Evolutionary conservation across 2,888 invertebrate genomes (phyloP).

Genomic region (Limnephilus auricula): DNA sequence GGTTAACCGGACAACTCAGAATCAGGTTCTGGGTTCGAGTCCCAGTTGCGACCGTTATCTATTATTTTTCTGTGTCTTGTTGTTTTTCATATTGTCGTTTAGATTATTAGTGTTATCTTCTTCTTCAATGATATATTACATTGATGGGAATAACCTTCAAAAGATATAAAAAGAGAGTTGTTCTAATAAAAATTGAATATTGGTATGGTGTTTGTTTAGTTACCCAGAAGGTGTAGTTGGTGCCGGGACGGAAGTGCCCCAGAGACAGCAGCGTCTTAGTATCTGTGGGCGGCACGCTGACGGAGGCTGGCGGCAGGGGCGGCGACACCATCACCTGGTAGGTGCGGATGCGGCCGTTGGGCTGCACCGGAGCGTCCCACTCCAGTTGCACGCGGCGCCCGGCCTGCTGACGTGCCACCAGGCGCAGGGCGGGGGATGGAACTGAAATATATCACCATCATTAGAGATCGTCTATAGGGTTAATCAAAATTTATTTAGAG

Average conservation of each 20-base stretch:
- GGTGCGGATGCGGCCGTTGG: slow-evolving; percentile 80
- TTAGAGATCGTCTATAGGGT: not conserved
- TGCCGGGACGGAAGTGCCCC: slow-evolving; percentile 76
- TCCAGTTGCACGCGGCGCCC: slow-evolving; percentile 80
- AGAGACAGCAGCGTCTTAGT: slow-evolving; percentile 77
- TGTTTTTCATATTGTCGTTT: too few species aligned
- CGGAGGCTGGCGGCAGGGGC: slow-evolving; percentile 79
- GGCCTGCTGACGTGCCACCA: slow-evolving; percentile 81
- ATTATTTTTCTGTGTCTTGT: too few species aligned
- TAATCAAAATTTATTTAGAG: not conserved
- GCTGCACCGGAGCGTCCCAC: slow-evolving; percentile 83
- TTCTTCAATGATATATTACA: too few species aligned
- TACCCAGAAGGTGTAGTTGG: slow-evolving; percentile 86
- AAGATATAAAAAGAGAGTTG: too few species aligned
- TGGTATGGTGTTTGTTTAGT: slow-evolving; percentile 67
- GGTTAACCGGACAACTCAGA: too few species aligned
- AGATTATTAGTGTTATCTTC: too few species aligned
- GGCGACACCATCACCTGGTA: slow-evolving; percentile 84
- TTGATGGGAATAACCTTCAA: too few species aligned
- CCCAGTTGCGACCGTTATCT: too few species aligned
- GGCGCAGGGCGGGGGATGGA: slow-evolving; percentile 83
- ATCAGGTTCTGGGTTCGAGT: too few species aligned
- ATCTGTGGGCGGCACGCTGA: slow-evolving; percentile 72
- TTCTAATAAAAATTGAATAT: too few species aligned
- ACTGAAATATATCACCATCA: slow-evolving; percentile 71